A percentile compares a stretch with the other conserved stretches of the same genome.
phyloP scores from a whole-genome alignment of 2,797 vertebrate species.

The Clarias pachynema region DNA sequence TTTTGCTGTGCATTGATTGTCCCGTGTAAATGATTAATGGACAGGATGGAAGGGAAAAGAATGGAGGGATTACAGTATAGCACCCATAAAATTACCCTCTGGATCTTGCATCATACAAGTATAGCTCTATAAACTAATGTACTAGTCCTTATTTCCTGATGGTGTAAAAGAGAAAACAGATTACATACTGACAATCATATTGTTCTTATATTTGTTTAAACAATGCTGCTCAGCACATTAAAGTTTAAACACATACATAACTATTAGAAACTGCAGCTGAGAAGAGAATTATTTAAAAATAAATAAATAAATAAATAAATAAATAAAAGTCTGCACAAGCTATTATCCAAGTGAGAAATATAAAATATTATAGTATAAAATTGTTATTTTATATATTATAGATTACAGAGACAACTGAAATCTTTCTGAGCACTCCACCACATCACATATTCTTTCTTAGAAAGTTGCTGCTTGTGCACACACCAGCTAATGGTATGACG shows the following conservation, averaged over 20 bases:
- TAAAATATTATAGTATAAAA: constrained; percentile 40
- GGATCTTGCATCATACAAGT: constrained; percentile 5
- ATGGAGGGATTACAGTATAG: constrained; percentile 12
- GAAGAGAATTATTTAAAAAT: constrained; percentile 1
- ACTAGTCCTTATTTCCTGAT: neutral
- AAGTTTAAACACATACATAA: constrained; percentile 7
- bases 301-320: neutral
- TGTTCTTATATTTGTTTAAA: constrained; percentile 1
- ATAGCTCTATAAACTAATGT: neutral
- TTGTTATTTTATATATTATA: constrained; percentile 23
- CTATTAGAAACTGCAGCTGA: neutral
- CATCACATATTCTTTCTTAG: constrained; percentile 1
- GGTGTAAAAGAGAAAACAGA: constrained; percentile 2
- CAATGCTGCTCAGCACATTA: neutral
- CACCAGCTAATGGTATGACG: neutral
- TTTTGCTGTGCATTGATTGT: constrained; percentile 1
- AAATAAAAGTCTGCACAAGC: neutral
- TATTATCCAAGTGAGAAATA: constrained; percentile 17
- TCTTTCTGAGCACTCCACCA: neutral
- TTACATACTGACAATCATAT: neutral
- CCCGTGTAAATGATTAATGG: constrained; percentile 30
- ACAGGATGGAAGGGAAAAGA: neutral
- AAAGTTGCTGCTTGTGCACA: constrained; percentile 1
- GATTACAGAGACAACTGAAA: constrained; percentile 11
- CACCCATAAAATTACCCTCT: constrained; percentile 20